Conservation (phyloP, 2,113 vertebrate genomes). For the Nerophis ophidion region DNA sequence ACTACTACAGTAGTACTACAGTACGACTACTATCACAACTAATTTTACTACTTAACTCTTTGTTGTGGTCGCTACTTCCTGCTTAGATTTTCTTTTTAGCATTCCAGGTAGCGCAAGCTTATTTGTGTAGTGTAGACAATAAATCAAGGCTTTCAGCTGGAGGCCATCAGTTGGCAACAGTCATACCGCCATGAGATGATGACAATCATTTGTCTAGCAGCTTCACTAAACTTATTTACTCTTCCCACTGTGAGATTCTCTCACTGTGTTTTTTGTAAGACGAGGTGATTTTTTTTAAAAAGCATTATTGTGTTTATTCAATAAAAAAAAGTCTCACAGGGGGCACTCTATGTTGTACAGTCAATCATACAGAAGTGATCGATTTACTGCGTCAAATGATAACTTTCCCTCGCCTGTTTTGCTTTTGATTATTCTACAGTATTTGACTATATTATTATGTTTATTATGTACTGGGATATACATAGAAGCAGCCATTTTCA, state of each 20-base stretch:
- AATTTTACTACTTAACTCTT: no score
- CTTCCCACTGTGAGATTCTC: conserved; percentile 1
- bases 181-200: not conserved
- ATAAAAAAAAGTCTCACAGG: not conserved
- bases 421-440: no score
- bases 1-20: no score
- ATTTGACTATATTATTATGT: no score
- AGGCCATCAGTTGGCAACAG: not conserved
- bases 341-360: not conserved
- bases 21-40: no score
- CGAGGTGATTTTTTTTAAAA: not conserved
- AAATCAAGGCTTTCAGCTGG: conserved; percentile 2
- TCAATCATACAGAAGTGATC: no score
- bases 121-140: not conserved
- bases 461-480: no score
- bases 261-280: not conserved
- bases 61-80: no score
- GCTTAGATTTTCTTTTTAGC: not conserved
- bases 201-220: not conserved
- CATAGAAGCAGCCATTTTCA: no score
- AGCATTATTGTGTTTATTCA: not conserved
- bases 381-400: no score
- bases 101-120: not conserved
- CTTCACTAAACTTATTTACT: not conserved
- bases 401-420: no score